Conservation (phyloP, 2,113 vertebrate species). For the Microcebus ravelobensis region DNA sequence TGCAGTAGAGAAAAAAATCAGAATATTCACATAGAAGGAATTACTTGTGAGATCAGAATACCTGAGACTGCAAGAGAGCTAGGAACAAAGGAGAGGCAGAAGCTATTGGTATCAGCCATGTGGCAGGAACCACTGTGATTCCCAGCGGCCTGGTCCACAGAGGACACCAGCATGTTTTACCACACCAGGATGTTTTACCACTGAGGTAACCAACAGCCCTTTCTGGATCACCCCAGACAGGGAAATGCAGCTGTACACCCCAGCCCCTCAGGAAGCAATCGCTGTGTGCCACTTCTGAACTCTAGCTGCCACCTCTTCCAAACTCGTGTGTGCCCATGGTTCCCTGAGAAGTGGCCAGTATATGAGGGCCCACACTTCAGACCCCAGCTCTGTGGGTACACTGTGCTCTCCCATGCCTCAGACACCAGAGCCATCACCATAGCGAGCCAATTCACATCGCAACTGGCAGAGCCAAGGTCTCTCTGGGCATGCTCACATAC, state of each 20-base stretch:
- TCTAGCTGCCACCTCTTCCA: not conserved
- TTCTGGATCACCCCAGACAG: not conserved
- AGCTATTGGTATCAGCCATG: not conserved
- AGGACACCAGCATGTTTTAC: not conserved
- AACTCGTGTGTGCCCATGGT: rapidly evolving
- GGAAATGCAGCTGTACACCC: not conserved
- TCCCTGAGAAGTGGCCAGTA: not conserved
- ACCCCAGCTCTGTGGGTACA: rapidly evolving
- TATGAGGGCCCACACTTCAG: not conserved
- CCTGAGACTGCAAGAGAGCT: not conserved
- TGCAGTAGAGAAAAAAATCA: not conserved
- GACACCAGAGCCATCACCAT: not conserved
- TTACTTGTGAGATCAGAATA: not conserved
- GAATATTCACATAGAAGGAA: not conserved
- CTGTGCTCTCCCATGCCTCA: not conserved
- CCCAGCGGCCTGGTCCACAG: not conserved
- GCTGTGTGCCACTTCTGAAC: not conserved
- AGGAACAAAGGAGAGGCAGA: not conserved
- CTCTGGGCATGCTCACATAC: not conserved
- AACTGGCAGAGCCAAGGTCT: rapidly evolving
- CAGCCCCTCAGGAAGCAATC: not conserved
- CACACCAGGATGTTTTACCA: too few relatives aligned
- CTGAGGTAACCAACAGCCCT: not conserved
- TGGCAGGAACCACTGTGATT: rapidly evolving
- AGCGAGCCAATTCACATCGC: not conserved